phyloP scores from a whole-genome alignment of 2,888 invertebrate species.

The Hofmannophila pseudospretella region DNA sequence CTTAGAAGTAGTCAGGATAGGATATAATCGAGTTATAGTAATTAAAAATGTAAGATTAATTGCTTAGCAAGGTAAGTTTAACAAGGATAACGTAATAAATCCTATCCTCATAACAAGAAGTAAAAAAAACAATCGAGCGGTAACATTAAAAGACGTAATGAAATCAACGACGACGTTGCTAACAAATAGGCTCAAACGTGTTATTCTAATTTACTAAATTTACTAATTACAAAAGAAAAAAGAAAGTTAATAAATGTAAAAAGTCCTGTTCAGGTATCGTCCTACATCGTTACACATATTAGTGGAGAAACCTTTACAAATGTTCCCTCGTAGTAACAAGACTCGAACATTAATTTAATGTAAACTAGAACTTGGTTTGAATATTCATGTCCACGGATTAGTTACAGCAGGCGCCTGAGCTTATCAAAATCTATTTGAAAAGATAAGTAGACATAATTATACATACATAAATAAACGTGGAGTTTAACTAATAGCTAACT shows the following conservation, averaged over 20 bases:
- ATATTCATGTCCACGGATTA: conserved; percentile 51
- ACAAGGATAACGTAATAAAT: no score
- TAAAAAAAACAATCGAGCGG: no score
- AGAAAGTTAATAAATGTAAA: conserved; percentile 28
- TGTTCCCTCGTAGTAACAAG: conserved; percentile 33
- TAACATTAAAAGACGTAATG: conserved; percentile 46
- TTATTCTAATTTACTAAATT: conserved; percentile 50
- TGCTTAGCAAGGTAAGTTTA: no score
- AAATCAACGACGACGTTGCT: conserved; percentile 50
- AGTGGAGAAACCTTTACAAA: conserved; percentile 33
- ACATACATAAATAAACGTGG: conserved; percentile 2
- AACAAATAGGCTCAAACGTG: conserved; percentile 52
- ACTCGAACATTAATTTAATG: conserved; percentile 42
- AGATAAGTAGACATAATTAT: conserved; percentile 26
- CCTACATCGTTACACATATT: conserved; percentile 30
- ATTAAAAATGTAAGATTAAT: no score
- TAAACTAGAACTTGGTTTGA: conserved; percentile 37
- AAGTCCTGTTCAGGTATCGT: conserved; percentile 27
- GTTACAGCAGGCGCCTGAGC: conserved; percentile 37
- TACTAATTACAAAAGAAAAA: no score
- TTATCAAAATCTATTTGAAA: conserved; percentile 34
- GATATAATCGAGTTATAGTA: no score
- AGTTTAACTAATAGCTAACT: no score
- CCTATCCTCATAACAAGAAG: no score
- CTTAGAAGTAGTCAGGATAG: no score